Base-by-base conservation (phyloP, 2,888 invertebrate species). In the Neria commutata region DNA sequence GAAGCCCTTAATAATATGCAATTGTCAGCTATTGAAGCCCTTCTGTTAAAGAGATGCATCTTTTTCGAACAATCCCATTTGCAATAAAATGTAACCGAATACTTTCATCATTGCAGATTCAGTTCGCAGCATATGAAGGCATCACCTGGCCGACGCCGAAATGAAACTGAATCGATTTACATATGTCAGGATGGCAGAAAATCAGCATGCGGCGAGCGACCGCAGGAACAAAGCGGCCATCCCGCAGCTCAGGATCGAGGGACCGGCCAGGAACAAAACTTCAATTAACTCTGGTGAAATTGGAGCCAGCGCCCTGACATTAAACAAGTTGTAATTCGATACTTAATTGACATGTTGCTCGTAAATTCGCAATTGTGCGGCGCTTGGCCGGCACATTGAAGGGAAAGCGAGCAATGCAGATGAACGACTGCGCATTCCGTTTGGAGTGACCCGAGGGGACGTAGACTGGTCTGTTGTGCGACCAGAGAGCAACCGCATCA, bases 301-400 rank as follows among this genome's bases (percentile, higher is more conserved):
- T 65, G 58, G 62, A 64, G 46, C 26, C 42, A 54, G 48, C 25
- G 17, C 58, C 57, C 62, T 77, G 79, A 77, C 79, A 78, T 76
- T 76, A 79, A 78, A 77, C 77, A 81, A 78, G 76, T 74, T 81
- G 80, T 80, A 80, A 80, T 80, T 79, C 76, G 80, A 80, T 80
- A 80, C 79, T 79, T 81, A 80, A 80, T 81, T 79, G 80, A 79
- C 80, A 78, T 78, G 77, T 74, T 73, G 76, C 73, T 79, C 79
- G 79, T 81, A 80, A 80, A 80, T 78, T 78, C 74, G 76, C 77
- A 77, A 73, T 75, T 73, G 76, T 65, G 56, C 56, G 47, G 42
- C n/a, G 11, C 24, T n/a, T 56, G 45, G n/a, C 8, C 3, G 16
- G 33, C 47, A 59, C 10, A 16, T 26, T 14, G 17, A 47, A 11